Conservation (phyloP, 2,888 invertebrate genomes). For the Escarpia spicata region DNA sequence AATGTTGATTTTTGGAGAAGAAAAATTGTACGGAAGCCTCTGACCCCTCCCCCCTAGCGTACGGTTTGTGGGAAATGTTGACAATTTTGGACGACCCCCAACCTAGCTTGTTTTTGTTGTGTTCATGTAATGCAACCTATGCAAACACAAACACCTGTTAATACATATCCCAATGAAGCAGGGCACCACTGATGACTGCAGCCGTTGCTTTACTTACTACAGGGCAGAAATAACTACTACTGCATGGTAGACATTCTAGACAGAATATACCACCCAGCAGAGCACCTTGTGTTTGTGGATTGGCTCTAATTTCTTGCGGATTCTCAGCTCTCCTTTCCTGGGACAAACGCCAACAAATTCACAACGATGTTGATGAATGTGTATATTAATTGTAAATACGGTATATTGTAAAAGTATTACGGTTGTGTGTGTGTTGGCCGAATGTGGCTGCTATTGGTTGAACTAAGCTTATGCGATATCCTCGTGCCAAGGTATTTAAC, state of each 20-base stretch:
- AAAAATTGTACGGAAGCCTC: too few relatives aligned
- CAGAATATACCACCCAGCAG: neutral
- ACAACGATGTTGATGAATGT: constrained; percentile 12
- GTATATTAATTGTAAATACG: neutral
- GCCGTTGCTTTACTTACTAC: neutral
- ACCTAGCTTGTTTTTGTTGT: neutral
- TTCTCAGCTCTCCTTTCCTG: neutral
- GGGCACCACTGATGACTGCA: neutral
- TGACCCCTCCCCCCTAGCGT: too few relatives aligned
- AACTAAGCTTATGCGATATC: neutral
- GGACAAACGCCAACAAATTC: neutral
- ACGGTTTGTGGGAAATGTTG: too few relatives aligned
- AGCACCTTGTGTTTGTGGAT: neutral
- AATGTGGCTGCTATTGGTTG: neutral
- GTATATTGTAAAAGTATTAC: neutral
- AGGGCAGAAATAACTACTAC: neutral
- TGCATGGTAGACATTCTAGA: neutral
- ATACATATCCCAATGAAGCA: neutral
- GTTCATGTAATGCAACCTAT: neutral
- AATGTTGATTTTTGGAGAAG: too few relatives aligned
- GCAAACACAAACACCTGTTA: neutral
- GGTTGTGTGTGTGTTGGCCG: constrained; percentile 1
- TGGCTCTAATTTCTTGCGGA: neutral
- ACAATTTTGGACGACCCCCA: neutral
- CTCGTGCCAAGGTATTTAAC: neutral